These are phyloP conservation scores for Mobula birostris DNA, from an alignment of 2,113 vertebrate species.

Conservation along the genomic window DNA sequence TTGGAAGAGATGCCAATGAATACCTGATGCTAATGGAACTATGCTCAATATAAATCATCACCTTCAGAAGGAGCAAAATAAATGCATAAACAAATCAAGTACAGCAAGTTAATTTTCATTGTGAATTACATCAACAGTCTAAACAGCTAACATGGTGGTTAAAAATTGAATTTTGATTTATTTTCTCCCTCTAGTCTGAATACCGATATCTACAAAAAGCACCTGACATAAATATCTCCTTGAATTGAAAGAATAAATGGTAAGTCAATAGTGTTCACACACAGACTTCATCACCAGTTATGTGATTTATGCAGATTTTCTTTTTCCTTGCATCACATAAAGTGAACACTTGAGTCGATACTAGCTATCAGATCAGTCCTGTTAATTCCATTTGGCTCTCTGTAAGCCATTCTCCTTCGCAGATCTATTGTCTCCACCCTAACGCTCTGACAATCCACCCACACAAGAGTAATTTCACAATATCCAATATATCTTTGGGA, in stretches of 20 bases:
- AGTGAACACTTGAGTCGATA: too few relatives aligned
- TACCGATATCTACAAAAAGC: constrained; percentile 48
- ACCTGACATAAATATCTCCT: constrained; percentile 60
- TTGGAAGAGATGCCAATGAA: neutral
- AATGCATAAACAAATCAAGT: neutral
- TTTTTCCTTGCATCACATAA: too few relatives aligned
- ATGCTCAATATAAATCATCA: neutral
- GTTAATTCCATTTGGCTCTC: too few relatives aligned
- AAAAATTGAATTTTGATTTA: constrained; percentile 15
- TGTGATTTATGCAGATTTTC: neutral
- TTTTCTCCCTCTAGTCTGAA: constrained; percentile 49
- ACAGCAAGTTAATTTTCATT: neutral
- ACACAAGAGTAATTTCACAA: too few relatives aligned
- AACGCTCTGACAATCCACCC: too few relatives aligned
- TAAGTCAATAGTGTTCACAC: neutral
- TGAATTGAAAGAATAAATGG: constrained; percentile 49
- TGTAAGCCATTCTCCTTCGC: too few relatives aligned
- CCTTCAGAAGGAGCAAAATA: neutral
- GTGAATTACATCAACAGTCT: neutral
- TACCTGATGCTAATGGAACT: neutral
- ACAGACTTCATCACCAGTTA: neutral
- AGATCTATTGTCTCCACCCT: too few relatives aligned
- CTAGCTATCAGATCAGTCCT: too few relatives aligned
- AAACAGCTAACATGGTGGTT: neutral
- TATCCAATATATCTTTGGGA: too few relatives aligned